phyloP scores from a whole-genome alignment of 2,113 vertebrate genomes.

The Saguinus imperator region DNA sequence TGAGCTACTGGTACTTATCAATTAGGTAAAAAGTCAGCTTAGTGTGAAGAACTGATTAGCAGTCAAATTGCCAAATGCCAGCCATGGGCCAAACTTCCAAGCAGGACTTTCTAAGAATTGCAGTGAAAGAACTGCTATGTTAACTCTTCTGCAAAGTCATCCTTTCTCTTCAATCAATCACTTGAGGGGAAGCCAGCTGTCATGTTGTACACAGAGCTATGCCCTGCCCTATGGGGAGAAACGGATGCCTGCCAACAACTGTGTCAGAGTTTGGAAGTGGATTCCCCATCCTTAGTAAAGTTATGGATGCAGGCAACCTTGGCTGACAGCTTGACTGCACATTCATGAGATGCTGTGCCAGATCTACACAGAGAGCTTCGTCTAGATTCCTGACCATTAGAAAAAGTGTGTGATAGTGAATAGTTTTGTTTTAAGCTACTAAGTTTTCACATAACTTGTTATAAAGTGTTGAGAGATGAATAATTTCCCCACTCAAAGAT shows the following conservation, averaged over 20 bases:
- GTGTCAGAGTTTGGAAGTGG: not conserved
- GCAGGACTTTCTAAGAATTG: not conserved
- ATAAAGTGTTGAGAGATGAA: not conserved
- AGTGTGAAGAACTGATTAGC: not conserved
- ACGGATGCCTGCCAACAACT: not conserved
- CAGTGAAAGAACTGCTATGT: not conserved
- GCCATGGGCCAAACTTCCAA: not conserved
- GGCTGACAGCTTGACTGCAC: not conserved
- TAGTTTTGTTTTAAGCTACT: not conserved
- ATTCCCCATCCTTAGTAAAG: not conserved
- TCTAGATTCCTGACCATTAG: not conserved
- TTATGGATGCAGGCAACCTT: not conserved
- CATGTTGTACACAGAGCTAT: not conserved
- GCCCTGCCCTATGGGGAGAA: not conserved
- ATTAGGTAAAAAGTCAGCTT: not conserved
- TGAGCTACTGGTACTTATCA: not conserved
- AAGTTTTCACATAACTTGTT: not conserved
- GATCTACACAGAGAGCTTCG: not conserved
- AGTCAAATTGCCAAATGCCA: not conserved
- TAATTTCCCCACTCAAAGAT: not conserved
- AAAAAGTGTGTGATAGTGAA: not conserved
- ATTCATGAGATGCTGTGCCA: not conserved
- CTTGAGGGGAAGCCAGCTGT: not conserved
- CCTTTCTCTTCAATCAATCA: not conserved
- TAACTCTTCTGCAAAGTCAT: not conserved